Evolutionary conservation across 2,888 invertebrate genomes (phyloP), one percentile per base, ranked within the genome.

Genomic region (Torymus texanus): DNA sequence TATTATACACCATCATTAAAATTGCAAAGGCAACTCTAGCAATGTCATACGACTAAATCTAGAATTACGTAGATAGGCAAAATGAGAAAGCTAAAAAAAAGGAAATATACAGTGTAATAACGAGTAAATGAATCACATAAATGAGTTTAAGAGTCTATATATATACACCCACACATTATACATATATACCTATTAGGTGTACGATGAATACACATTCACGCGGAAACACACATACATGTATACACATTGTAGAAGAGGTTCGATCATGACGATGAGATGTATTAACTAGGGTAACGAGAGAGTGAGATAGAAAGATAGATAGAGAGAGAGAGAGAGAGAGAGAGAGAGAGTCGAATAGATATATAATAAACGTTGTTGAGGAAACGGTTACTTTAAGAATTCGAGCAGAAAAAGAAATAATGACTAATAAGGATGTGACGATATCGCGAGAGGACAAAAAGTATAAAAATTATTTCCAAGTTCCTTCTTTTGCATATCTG

Each of bases 1-100:
- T 82, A 84, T 79, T 82, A 83, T 81, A 82, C 78, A 79, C 79
- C 77, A 67, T 59, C 72, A 80, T 80, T 75, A 72, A 74, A 29
- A n/a, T 5, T 72, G 56, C 67, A 76, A 67, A 78, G 51, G 78
- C 78, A 80, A 59, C 61, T 70, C n/a, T 78, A 70, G 74, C 21
- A 76, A 79, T 78, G 72, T 63, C 68, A 62, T 74, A 66, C 51
- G 41, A 73, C 13, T 67, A 75, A 77, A 72, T 59, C 16, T 79
- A 81, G 70, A 29, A 55, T 18, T 68, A 81, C 62, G 18, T 81
- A 81, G 81, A 12, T 75, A 75, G 72, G 55, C 29, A 29, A 29
- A 24, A 29, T 29, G 29, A 29, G 29, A 29, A 29, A 29, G 29
- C 29, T 5, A 29, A 1, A 29, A 16, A 29, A 67, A 75, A 55